Percentiles rank a stretch among this genome's conserved stretches.
These are phyloP conservation scores for Melanerpes formicivorus DNA, from an alignment of 2,113 vertebrate species.

Conservation along the genomic window DNA sequence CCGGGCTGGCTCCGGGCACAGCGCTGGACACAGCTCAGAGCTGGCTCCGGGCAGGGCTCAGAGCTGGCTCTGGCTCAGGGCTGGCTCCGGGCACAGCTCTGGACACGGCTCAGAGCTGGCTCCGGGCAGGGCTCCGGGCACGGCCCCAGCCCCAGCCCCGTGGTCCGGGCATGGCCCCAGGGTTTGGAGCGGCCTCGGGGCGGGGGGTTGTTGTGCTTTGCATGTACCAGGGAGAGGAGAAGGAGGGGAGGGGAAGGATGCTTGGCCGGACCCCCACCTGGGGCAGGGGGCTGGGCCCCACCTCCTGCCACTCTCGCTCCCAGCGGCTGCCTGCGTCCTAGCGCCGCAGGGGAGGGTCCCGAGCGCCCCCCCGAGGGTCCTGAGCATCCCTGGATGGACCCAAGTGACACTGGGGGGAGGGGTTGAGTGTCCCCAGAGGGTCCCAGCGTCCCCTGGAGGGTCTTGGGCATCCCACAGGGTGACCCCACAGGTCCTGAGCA, in stretches of 20 bases:
- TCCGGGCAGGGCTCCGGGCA: no score
- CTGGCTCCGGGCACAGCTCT: no score
- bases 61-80: no score
- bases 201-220: conserved; percentile 66
- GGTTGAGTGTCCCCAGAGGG: background rate
- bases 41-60: no score
- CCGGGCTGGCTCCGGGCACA: no score
- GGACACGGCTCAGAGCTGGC: no score
- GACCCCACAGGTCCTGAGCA: background rate
- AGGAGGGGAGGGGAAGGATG: background rate
- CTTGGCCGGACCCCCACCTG: background rate
- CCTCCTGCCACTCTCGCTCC: background rate
- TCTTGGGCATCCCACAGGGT: no score
- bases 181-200: background rate
- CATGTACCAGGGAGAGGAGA: background rate
- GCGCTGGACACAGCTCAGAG: no score
- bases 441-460: background rate
- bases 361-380: background rate
- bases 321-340: background rate
- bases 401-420: background rate
- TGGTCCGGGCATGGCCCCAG: no score
- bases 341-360: background rate
- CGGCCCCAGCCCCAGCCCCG: background rate
- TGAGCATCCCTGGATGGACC: background rate
- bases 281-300: background rate